Evolutionary conservation across 2,113 vertebrate genomes (phyloP).

Genomic region (Pitta sordida): DNA sequence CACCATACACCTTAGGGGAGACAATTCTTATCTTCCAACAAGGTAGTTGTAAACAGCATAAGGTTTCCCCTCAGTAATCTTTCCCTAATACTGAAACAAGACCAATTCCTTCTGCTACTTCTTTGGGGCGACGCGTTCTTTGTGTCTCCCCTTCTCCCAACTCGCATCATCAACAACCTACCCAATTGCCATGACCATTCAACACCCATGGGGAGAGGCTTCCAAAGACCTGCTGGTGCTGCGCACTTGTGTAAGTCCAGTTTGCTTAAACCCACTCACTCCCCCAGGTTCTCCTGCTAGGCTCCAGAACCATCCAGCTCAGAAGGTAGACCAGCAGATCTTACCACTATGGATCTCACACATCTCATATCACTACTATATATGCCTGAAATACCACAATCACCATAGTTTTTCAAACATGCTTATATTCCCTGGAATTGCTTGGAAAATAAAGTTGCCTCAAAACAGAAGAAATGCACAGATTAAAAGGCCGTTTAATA

Average conservation of each 20-base stretch:
- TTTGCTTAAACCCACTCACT: neutral
- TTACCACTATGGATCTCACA: rapidly evolving
- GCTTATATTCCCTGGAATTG: neutral
- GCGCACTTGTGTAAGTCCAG: neutral
- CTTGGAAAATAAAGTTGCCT: neutral
- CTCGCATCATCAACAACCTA: neutral
- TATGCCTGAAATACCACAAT: neutral
- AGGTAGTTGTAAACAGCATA: neutral
- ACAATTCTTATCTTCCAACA: neutral
- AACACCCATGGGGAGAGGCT: neutral
- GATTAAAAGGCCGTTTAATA: neutral
- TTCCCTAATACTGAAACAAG: neutral
- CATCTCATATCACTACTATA: neutral
- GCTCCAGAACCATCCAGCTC: neutral
- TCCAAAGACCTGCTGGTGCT: neutral
- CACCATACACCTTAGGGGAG: neutral
- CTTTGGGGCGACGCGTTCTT: rapidly evolving
- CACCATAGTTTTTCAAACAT: neutral
- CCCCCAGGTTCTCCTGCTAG: neutral
- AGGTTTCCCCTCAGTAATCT: neutral
- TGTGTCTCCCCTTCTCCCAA: rapidly evolving
- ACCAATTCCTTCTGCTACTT: neutral
- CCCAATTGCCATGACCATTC: rapidly evolving
- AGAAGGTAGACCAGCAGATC: neutral
- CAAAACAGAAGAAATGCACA: neutral